Evolutionary conservation across 2,888 invertebrate species (phyloP), one percentile per base, ranked within the genome.

Genomic region (Clusia tigrina): DNA sequence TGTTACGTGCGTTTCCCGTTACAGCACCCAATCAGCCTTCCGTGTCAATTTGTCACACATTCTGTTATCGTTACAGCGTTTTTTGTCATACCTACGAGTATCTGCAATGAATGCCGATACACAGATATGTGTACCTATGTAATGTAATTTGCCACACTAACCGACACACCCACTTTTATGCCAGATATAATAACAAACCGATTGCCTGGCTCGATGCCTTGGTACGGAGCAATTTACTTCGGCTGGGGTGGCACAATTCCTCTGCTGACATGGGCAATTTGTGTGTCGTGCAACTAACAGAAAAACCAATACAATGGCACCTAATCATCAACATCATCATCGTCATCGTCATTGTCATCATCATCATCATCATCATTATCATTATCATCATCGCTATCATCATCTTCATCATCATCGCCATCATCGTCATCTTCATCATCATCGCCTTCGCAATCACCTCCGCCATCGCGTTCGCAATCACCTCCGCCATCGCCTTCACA

Each of bases 41-140:
- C 15, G 38, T 32, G 20, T 22, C 46, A 57, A 57, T 57, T 57
- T 57, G 25, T 57, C 46, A 46, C 56, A 57, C 46, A 42, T 57
- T 57, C n/a, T 42, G 15, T 46, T 22, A 57, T 22, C 38, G 54
- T 54, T 23, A 23, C 38, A 18, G 15, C 23, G 12, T 25, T 53
- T 23, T n/a, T 22, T 53, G n/a, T 53, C 24, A 17, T 42, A n/a
- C 18, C 18, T 10, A 42, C 42, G n/a, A n/a, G 18, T 42, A 17
- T 42, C 18, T 18, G 42, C 42, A 42, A n/a, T 17, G n/a, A 17
- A n/a, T 17, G 42, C 38, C 5, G 38, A n/a, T 10, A 42, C 42
- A n/a, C 42, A 42, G n/a, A 42, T 18, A 17, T 6, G 37, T 15
- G 6, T 42, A 17, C n/a, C n/a, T 42, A 3, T 42, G 9, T 42